Evolutionary conservation across 2,113 vertebrate species (phyloP).

Genomic region (Osmerus eperlanus): DNA sequence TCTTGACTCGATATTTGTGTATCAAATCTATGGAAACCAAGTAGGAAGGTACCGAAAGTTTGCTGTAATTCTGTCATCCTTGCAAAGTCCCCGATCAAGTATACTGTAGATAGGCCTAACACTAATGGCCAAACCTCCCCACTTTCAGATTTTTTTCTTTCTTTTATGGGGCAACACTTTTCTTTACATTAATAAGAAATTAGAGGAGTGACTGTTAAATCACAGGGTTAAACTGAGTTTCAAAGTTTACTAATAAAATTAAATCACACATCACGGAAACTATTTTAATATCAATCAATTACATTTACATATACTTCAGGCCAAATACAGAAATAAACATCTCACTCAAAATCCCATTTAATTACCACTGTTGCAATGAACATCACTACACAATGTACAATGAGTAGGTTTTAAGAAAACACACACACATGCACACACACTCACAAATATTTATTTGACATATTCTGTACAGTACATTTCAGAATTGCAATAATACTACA

Average conservation of each 20-base stretch:
- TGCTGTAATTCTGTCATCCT: conserved; percentile 11
- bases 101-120: neutral
- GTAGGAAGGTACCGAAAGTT: conserved; percentile 17
- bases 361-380: conserved; percentile 36
- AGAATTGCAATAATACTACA: too few relatives aligned
- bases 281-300: conserved; percentile 51
- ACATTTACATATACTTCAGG: conserved; percentile 31
- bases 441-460: neutral
- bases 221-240: too few relatives aligned
- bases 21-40: conserved; percentile 15
- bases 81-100: neutral
- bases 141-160: too few relatives aligned
- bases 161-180: too few relatives aligned
- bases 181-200: too few relatives aligned
- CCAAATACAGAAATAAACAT: conserved; percentile 33
- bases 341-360: conserved; percentile 29
- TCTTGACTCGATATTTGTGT: neutral
- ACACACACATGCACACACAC: conserved; percentile 10
- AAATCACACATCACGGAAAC: conserved; percentile 19
- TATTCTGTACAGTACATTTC: neutral
- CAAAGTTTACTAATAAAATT: neutral
- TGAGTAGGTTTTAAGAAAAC: conserved; percentile 18
- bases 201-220: too few relatives aligned
- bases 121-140: too few relatives aligned
- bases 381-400: conserved; percentile 43